Percentiles rank a stretch among this genome's conserved stretches.
Conservation (phyloP, 2,113 vertebrate species). For the Pipra filicauda region DNA sequence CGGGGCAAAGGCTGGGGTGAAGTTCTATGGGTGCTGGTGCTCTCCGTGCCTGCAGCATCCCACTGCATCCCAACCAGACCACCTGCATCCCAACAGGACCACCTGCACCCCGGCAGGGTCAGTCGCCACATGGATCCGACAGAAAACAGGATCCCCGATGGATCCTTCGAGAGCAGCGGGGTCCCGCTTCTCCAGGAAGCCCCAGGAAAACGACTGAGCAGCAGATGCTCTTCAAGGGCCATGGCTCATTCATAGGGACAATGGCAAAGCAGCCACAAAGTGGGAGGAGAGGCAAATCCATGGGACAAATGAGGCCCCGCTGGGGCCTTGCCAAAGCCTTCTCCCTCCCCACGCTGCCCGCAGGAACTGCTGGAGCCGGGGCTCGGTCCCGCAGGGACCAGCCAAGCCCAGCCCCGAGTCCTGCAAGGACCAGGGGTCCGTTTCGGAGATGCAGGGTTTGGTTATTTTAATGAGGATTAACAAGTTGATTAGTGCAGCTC, state of each 20-base stretch:
- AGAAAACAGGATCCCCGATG: accelerated
- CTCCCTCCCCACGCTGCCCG: neutral
- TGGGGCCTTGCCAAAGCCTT: neutral
- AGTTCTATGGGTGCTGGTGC: accelerated
- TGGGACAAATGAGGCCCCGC: neutral
- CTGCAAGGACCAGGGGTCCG: accelerated
- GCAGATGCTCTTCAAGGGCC: neutral
- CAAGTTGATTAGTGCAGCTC: neutral
- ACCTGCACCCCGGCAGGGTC: neutral
- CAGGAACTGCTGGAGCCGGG: neutral
- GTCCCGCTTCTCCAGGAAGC: neutral
- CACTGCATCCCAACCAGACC: neutral
- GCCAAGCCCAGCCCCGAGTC: neutral
- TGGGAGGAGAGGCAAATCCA: neutral
- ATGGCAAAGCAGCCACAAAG: neutral
- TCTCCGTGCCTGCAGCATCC: neutral
- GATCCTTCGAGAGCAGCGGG: accelerated
- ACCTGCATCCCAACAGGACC: neutral
- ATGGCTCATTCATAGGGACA: neutral
- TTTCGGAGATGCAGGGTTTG: accelerated
- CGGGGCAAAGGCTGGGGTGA: accelerated
- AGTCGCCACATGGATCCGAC: neutral
- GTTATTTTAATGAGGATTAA: neutral
- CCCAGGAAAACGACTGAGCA: accelerated
- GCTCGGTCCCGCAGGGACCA: accelerated